Evolutionary conservation across 2,797 vertebrate species (phyloP).

Genomic region (Holocentrus rufus): DNA sequence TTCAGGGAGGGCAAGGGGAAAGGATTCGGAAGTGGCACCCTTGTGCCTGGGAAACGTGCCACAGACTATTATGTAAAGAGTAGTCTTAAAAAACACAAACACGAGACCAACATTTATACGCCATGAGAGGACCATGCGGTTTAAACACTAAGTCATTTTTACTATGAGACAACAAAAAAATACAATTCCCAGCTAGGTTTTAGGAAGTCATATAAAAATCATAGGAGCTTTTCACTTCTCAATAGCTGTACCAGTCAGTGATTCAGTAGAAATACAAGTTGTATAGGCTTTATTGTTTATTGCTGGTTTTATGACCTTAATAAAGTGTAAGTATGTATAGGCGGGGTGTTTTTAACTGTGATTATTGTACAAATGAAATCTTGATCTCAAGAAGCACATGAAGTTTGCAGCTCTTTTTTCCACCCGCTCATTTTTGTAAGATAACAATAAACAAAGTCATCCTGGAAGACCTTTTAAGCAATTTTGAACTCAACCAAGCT

Average conservation of each 20-base stretch:
- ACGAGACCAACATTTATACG: slow-evolving; percentile 75
- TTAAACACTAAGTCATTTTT: slow-evolving; percentile 91
- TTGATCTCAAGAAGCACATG: slow-evolving; percentile 97
- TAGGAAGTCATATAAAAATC: slow-evolving; percentile 90
- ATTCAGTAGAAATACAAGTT: slow-evolving; percentile 93
- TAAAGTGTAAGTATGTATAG: slow-evolving; percentile 99
- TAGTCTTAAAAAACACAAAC: slow-evolving; percentile 80
- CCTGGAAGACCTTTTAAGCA: slow-evolving; percentile 88
- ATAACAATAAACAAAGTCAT: slow-evolving; percentile 84
- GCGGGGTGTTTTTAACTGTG: slow-evolving; percentile 99
- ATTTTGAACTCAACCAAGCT: slow-evolving; percentile 96
- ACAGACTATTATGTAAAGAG: slow-evolving; percentile 83
- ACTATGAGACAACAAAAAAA: slow-evolving; percentile 80
- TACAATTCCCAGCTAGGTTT: slow-evolving; percentile 89
- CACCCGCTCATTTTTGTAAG: slow-evolving; percentile 96
- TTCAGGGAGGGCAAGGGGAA: slow-evolving; percentile 71
- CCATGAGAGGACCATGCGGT: slow-evolving; percentile 85
- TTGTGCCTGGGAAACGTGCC: slow-evolving; percentile 80
- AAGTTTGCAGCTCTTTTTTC: slow-evolving; percentile 93
- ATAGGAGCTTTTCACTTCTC: slow-evolving; percentile 95
- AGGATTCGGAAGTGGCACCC: slow-evolving; percentile 73
- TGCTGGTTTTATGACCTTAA: slow-evolving; percentile 96
- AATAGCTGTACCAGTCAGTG: slow-evolving; percentile 94
- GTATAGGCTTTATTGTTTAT: slow-evolving; percentile 98
- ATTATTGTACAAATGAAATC: slow-evolving; percentile 99